Base-by-base conservation (phyloP, 1,140 invertebrate genomes). In the Penaeus vannamei region DNA sequence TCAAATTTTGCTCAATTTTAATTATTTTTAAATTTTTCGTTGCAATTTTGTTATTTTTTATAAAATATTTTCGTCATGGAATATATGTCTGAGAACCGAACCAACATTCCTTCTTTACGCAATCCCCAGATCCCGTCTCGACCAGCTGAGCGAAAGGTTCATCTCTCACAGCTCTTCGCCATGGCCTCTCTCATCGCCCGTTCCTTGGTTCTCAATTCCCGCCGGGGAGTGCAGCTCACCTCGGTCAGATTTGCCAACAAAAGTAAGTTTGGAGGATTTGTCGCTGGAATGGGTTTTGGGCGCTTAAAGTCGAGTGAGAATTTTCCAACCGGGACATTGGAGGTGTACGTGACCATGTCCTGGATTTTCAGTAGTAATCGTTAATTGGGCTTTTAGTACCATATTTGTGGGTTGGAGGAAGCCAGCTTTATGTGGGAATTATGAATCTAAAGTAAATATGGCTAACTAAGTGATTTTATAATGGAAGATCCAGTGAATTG, bases 171-270 rank as follows among this genome's bases (percentile, higher is more conserved):
- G 19, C 69, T 76, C 69, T 1, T 12, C 10, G 26, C 61, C 61
- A 84, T 84, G 81, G 53, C 81, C 42, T 62, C 81, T 23, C 61
- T 84, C 66, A 23, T 84, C 60, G 29, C 81, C 36, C 81, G 81
- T 60, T 59, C 36, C 7, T 20, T 84, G 46, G n/a, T 84, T 32
- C 61, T 36, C 7, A 60, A 60, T 8, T 60, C 81, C 53, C 20
- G 17, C 32, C 61, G 81, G 53, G 61, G 81, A 29, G 60, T 84
- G 23, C 81, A 84, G 60, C 61, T 60, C 53, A 46, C 81, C 32
- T 59, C 42, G 4, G 20, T 59, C 46, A 84, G 53, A 53, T 84
- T 60, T 62, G 81, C 81, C 7, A 64, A 84, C 66, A 84, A 84
- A 60, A 64, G 81, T 84, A 60, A 36, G 81, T 53, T 22, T 84